These are phyloP conservation scores for Xestia c-nigrum DNA, from an alignment of 2,888 invertebrate genomes.

Conservation along the genomic window DNA sequence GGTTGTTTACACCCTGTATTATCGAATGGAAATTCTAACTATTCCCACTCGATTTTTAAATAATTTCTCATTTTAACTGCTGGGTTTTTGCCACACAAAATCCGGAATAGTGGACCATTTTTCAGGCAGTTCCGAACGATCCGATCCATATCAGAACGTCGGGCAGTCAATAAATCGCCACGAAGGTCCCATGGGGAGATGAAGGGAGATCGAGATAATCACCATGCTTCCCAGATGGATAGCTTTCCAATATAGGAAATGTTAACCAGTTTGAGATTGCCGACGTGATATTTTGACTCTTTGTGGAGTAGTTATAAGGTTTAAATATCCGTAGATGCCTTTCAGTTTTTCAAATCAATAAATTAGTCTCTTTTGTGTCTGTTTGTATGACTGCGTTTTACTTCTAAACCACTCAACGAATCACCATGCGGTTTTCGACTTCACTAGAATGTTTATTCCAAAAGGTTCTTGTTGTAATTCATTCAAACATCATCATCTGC, in stretches of 20 bases:
- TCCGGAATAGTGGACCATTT: conserved; percentile 41
- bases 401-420: background rate
- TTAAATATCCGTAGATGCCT: background rate
- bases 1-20: no score
- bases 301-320: background rate
- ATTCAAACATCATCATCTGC: background rate
- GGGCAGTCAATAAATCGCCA: conserved; percentile 54
- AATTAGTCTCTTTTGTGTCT: background rate
- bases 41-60: background rate
- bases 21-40: background rate
- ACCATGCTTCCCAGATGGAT: conserved; percentile 23
- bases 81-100: conserved; percentile 7
- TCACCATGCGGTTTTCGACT: background rate
- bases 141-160: conserved; percentile 50
- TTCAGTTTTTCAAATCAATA: background rate
- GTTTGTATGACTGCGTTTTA: background rate
- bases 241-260: conserved; percentile 26
- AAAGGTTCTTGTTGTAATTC: background rate
- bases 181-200: conserved; percentile 30
- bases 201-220: conserved; percentile 52
- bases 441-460: no score
- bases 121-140: conserved; percentile 28
- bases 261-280: conserved; percentile 4
- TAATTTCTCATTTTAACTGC: conserved; percentile 12
- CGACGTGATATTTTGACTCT: conserved; percentile 2